Conservation (phyloP, 2,113 vertebrate species). For the Cygnus buccinator region DNA sequence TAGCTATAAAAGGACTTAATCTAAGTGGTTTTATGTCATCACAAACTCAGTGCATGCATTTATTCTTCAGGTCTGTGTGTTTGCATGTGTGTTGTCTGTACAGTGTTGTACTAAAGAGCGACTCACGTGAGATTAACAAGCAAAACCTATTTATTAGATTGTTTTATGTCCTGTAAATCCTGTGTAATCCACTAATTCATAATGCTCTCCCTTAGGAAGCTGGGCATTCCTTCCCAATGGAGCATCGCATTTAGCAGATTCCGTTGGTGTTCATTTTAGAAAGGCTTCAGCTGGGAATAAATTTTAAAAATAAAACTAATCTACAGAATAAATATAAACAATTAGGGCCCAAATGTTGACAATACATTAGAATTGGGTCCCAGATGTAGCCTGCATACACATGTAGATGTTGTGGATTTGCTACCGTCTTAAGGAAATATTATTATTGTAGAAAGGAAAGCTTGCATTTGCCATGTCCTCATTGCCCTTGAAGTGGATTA, state of each 20-base stretch:
- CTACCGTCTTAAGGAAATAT: not conserved
- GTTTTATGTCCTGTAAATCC: conserved; percentile 51
- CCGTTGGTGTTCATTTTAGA: not conserved
- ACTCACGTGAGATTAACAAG: conserved; percentile 40
- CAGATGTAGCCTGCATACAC: not conserved
- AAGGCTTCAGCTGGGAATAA: not conserved
- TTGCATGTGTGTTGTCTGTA: not conserved
- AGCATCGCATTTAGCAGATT: not conserved
- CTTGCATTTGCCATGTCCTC: not conserved
- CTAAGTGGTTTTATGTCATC: not conserved
- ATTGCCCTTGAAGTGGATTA: not conserved
- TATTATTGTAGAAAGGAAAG: not conserved
- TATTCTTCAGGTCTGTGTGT: not conserved
- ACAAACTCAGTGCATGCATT: not conserved
- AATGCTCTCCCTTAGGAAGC: conserved; percentile 20
- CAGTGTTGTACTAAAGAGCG: not conserved
- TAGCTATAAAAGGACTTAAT: not conserved
- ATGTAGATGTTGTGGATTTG: not conserved
- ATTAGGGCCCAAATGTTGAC: not conserved
- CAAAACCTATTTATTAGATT: conserved; percentile 59
- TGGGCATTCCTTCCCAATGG: not conserved
- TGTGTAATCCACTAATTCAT: conserved; percentile 47
- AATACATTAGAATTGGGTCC: not conserved
- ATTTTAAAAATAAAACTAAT: not conserved
- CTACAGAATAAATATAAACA: not conserved